Conservation (phyloP, 2,113 vertebrate genomes). For the Orientallactaga bullata region DNA sequence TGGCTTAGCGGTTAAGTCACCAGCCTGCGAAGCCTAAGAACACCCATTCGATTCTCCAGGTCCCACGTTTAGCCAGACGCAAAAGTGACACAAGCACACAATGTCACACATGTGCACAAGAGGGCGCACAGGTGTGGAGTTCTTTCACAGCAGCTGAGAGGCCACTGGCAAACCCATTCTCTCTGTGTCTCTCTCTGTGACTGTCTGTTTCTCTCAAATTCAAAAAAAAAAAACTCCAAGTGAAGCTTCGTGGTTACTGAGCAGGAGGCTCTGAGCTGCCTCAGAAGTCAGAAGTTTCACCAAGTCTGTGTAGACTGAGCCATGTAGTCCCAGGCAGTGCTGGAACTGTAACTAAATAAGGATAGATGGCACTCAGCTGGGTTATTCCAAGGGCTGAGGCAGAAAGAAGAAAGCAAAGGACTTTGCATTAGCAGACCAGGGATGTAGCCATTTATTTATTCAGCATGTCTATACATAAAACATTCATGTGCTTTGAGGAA, state of each 20-base stretch:
- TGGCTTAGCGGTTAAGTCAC: no score
- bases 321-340: neutral
- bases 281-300: neutral
- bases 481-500: neutral
- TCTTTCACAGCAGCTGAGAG: no score
- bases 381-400: neutral
- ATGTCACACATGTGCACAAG: no score
- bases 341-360: neutral
- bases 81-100: no score
- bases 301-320: neutral
- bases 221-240: neutral
- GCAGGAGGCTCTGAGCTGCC: neutral
- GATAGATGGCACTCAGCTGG: neutral
- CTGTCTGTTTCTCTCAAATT: no score
- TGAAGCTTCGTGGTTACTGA: conserved; percentile 1
- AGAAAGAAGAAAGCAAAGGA: neutral
- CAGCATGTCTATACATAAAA: neutral
- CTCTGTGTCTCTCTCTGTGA: no score
- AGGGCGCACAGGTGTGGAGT: no score
- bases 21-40: no score
- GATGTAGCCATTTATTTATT: neutral
- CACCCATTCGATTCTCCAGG: no score
- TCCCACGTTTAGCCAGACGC: no score
- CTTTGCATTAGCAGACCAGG: neutral
- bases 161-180: no score